phyloP scores from a whole-genome alignment of 2,113 vertebrate genomes.

The Sturnira hondurensis region DNA sequence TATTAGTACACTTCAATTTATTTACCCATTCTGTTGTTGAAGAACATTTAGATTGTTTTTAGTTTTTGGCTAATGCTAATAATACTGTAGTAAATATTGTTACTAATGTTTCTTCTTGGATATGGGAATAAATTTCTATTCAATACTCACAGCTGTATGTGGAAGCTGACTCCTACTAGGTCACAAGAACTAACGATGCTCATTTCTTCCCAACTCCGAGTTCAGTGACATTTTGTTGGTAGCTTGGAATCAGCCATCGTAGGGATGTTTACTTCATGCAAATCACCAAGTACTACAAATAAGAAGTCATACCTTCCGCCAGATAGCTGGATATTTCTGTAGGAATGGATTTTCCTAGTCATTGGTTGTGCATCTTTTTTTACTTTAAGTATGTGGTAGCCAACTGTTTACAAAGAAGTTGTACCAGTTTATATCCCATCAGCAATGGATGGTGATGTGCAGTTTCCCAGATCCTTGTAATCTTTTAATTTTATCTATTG shows the following conservation, averaged over 20 bases:
- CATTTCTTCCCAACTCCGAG: background rate
- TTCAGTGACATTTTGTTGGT: background rate
- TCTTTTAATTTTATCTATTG: background rate
- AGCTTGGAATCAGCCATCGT: background rate
- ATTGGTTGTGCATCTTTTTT: background rate
- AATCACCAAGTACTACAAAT: background rate
- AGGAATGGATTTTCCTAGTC: background rate
- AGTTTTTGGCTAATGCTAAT: background rate
- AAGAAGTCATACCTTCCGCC: background rate
- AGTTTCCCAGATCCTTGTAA: background rate
- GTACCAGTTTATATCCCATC: background rate
- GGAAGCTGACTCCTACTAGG: background rate
- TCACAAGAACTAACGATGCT: background rate
- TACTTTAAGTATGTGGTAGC: background rate
- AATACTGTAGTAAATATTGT: background rate
- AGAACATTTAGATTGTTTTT: background rate
- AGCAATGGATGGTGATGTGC: background rate
- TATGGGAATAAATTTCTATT: background rate
- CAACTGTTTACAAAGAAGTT: background rate
- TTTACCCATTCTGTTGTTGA: background rate
- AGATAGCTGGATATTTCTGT: background rate
- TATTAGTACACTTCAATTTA: background rate
- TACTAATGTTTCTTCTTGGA: background rate
- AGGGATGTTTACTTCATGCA: background rate
- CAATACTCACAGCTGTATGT: background rate